Percentiles rank a stretch among this genome's conserved stretches.
phyloP scores from a whole-genome alignment of 2,888 invertebrate species.

The Eumacrocentrus americanus region DNA sequence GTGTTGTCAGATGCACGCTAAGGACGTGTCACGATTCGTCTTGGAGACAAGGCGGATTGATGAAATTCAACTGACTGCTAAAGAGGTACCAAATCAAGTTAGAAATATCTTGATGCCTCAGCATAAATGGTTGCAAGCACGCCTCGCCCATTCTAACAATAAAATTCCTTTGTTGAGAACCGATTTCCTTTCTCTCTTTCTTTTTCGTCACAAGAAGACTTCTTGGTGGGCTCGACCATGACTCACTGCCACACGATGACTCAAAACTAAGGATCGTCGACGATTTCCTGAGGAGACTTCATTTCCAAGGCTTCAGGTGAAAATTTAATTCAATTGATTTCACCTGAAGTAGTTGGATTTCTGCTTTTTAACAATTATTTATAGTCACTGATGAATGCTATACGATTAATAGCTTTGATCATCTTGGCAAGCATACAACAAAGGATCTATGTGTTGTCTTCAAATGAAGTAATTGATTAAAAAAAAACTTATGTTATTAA shows the following conservation, averaged over 20 bases:
- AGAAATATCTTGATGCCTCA: too few species aligned
- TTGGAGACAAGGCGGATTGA: not conserved
- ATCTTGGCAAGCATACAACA: too few species aligned
- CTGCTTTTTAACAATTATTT: too few species aligned
- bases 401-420: too few species aligned
- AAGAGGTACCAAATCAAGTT: too few species aligned
- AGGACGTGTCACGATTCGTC: conserved; percentile 9
- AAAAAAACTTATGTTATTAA: too few species aligned
- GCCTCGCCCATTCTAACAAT: conserved; percentile 37
- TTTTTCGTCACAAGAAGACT: conserved; percentile 16
- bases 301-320: conserved; percentile 1
- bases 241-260: too few species aligned
- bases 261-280: conserved; percentile 53
- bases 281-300: conserved; percentile 48
- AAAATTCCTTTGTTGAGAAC: conserved; percentile 57
- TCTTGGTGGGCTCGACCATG: conserved; percentile 26
- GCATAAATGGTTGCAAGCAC: conserved; percentile 19
- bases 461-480: too few species aligned
- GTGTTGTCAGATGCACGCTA: not conserved
- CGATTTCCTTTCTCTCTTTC: conserved; percentile 41
- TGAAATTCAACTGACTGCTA: too few species aligned
- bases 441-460: too few species aligned
- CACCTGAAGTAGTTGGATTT: too few species aligned
- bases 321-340: conserved; percentile 18
- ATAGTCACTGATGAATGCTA: too few species aligned